phyloP scores from a whole-genome alignment of 1,140 invertebrate genomes.

The Dreissena polymorpha region DNA sequence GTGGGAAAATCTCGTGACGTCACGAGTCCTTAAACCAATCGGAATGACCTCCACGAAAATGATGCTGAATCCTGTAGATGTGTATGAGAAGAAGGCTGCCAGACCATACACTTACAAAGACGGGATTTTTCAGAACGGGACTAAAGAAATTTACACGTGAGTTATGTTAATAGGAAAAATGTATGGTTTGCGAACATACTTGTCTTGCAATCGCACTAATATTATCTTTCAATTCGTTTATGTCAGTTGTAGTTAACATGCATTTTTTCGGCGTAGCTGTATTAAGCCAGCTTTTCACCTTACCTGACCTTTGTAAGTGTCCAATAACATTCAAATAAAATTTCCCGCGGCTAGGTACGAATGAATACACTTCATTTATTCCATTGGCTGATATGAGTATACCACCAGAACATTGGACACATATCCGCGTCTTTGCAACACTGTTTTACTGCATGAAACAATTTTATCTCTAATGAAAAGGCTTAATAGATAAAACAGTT shows the following conservation, averaged over 20 bases:
- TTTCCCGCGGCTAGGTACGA: too few relatives aligned
- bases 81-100: constrained; percentile 37
- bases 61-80: constrained; percentile 29
- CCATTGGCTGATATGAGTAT: too few relatives aligned
- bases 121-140: constrained; percentile 18
- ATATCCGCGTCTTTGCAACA: too few relatives aligned
- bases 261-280: too few relatives aligned
- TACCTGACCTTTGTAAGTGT: too few relatives aligned
- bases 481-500: too few relatives aligned
- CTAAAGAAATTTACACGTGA: background rate
- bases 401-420: too few relatives aligned
- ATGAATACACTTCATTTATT: too few relatives aligned
- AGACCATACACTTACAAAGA: constrained; percentile 24
- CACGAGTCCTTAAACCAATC: constrained; percentile 61
- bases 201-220: background rate
- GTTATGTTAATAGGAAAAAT: background rate
- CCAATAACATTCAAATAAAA: too few relatives aligned
- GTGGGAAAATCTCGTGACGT: constrained; percentile 60
- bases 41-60: constrained; percentile 61
- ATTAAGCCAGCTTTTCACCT: too few relatives aligned
- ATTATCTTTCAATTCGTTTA: background rate
- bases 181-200: background rate
- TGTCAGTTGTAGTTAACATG: background rate
- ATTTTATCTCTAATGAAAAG: too few relatives aligned
- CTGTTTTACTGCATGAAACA: too few relatives aligned